Percentiles rank a stretch among this genome's conserved stretches.
phyloP scores from a whole-genome alignment of 2,797 vertebrate genomes.

The Bovichtus diacanthus region DNA sequence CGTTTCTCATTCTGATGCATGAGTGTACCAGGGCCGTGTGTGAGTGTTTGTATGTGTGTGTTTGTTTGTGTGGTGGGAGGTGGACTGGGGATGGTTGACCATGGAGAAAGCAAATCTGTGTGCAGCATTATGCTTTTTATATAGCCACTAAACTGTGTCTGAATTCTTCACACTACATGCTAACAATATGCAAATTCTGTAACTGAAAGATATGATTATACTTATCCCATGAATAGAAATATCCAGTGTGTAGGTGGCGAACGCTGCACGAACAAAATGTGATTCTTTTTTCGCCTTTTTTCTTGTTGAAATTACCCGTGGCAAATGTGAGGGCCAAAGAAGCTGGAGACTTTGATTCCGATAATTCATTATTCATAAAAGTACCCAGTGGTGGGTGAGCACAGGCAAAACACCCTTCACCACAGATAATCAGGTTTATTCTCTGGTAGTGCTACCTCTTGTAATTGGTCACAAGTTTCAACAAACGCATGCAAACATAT shows the following conservation, averaged over 20 bases:
- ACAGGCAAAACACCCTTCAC: neutral
- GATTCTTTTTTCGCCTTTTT: neutral
- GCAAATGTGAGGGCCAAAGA: neutral
- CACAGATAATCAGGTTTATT: neutral
- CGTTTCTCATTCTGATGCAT: slow-evolving; percentile 73
- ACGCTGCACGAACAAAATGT: neutral
- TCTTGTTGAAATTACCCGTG: too few relatives aligned
- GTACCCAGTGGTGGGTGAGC: too few relatives aligned
- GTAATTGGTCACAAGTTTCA: neutral
- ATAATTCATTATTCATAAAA: neutral
- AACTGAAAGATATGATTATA: slow-evolving; percentile 7
- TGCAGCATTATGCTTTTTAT: slow-evolving; percentile 13
- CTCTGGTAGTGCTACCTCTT: neutral
- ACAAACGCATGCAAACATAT: neutral
- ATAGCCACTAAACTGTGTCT: slow-evolving; percentile 1
- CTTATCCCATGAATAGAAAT: neutral
- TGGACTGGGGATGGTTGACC: neutral
- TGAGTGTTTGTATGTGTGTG: slow-evolving; percentile 36
- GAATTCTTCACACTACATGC: slow-evolving; percentile 1
- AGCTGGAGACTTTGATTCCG: neutral
- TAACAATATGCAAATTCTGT: slow-evolving; percentile 11
- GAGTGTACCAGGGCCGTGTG: slow-evolving; percentile 17
- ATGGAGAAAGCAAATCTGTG: slow-evolving; percentile 29
- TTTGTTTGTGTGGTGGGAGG: neutral
- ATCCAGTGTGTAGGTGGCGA: neutral